Evolutionary conservation across 2,797 vertebrate genomes (phyloP), one percentile per base, ranked within the genome.

Genomic region (Halcyon smyrnensis): DNA sequence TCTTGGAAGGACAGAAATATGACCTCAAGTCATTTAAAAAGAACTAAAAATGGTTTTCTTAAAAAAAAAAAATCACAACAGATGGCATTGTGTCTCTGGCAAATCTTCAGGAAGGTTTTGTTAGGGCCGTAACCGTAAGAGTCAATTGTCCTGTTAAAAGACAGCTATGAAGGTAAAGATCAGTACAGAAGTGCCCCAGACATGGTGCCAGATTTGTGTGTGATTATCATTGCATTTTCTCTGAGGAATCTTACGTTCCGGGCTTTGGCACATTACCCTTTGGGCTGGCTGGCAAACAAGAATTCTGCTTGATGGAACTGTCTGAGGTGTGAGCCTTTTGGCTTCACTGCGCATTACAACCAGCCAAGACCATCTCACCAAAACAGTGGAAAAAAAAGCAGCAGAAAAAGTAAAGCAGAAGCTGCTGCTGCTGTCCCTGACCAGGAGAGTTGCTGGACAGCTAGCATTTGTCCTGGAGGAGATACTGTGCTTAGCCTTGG

Each of bases 121-220:
- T 81, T 92, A 64, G 56, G 27, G 14, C 34, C 19, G 46, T 67
- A 92, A 67, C 48, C 34, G 11, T 76, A 76, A 65, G 39, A 95
- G 41, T 59, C 63, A 94, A 87, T 84, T 88, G 75, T 70, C 14
- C 37, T 89, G 46, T 83, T 91, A 82, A 90, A 95, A 86, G 64
- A 37, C 46, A 41, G 16, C 51, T 83, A 14, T 51, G 36, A 80
- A 86, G 50, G 71, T 68, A 91, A 95, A 96, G 94, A 94, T 62
- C 69, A 64, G 85, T 57, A 53, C 63, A 54, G 63, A 56, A 76
- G 43, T 67, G 89, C 82, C 30, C 18, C 36, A 91, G 68, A 68
- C 16, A 59, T 86, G 37, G 70, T 94, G 32, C 65, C 83, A 90
- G 83, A 89, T 73, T n/a, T n/a, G 28, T 85, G 43, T 83, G 39